These are phyloP conservation scores for Gymnoscopelus braueri DNA, from an alignment of 2,797 vertebrate species.

Conservation along the genomic window DNA sequence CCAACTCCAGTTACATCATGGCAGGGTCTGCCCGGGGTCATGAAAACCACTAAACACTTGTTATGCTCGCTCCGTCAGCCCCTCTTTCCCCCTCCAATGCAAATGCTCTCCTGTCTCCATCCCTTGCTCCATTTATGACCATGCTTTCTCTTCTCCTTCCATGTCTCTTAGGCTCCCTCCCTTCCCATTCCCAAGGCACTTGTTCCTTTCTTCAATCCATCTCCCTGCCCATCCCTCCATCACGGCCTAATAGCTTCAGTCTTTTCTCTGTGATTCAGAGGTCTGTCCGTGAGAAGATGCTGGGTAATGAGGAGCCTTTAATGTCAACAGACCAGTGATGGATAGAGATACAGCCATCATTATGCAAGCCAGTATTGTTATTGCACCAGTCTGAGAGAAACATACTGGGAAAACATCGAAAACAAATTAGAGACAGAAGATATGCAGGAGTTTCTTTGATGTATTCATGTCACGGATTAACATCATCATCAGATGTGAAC, in stretches of 20 bases:
- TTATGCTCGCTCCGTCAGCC: slow-evolving; percentile 30
- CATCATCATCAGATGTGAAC: no score
- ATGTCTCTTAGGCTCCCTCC: neutral
- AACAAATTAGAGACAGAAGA: neutral
- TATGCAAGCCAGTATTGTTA: neutral
- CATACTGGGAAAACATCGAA: neutral
- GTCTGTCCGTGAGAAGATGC: slow-evolving; percentile 13
- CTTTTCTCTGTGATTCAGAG: neutral
- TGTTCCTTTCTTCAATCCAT: neutral
- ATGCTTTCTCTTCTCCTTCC: slow-evolving; percentile 5
- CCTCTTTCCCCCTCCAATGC: slow-evolving; percentile 14
- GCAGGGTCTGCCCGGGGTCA: slow-evolving; percentile 53
- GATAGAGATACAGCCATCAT: slow-evolving; percentile 18
- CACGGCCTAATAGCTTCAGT: slow-evolving; percentile 2
- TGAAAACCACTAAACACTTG: slow-evolving; percentile 53
- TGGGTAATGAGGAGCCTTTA: slow-evolving; percentile 7
- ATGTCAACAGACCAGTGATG: slow-evolving; percentile 15
- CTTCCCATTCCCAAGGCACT: neutral
- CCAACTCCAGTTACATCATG: slow-evolving; percentile 58
- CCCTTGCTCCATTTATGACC: slow-evolving; percentile 1
- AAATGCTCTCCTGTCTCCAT: neutral
- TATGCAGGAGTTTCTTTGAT: neutral
- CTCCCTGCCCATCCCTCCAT: neutral
- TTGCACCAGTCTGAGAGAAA: slow-evolving; percentile 11
- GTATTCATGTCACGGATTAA: slow-evolving; percentile 14